Base-by-base conservation (phyloP, 2,113 vertebrate genomes). In the Cercocebus atys region DNA sequence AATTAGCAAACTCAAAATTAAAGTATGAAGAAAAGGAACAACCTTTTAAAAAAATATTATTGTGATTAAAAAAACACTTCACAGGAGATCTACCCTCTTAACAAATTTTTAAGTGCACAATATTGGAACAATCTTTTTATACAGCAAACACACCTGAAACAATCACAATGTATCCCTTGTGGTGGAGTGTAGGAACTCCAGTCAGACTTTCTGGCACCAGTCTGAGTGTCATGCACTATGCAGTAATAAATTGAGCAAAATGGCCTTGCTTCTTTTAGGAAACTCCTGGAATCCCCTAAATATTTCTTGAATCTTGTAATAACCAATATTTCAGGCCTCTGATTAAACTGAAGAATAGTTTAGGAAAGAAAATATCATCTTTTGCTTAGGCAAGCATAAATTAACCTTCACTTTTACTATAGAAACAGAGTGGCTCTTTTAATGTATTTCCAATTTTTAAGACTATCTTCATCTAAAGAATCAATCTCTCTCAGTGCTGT, bases 391-490 rank as follows among this genome's bases (percentile, higher is more conserved):
- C 59, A 94, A 85, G 50, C 50, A 2, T 81, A 90, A 88, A 66
- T 66, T 50, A 81, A 85, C n/a, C 35, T 70, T 94, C 78, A n/a
- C 4, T 90, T 93, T 78, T 82, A 88, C n/a, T 30, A 78, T 40
- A 88, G 35, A 45, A 30, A 70, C 32, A 85, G 57, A 88, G 13
- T 82, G 64, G 25, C 2, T 91, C n/a, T 96, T 90, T 61, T 75
- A 30, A 79, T 57, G 52, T 38, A 87, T 86, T 94, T 95, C 22
- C 35, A 88, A 84, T 80, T 78, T 7, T 73, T 88, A 81, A 84
- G 59, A 90, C 43, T 73, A 95, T 81, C n/a, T 79, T 97, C 18
- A 75, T 80, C 50, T 89, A 97, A 79, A 43, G 81, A 96, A 90
- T 52, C 27, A 82, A 12, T 90, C 16, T 78, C 64, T 93, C 55